Percentiles rank a stretch among this genome's conserved stretches.
These are phyloP conservation scores for Vulpes ferrilata DNA, from an alignment of 2,113 vertebrate species.

Conservation along the genomic window DNA sequence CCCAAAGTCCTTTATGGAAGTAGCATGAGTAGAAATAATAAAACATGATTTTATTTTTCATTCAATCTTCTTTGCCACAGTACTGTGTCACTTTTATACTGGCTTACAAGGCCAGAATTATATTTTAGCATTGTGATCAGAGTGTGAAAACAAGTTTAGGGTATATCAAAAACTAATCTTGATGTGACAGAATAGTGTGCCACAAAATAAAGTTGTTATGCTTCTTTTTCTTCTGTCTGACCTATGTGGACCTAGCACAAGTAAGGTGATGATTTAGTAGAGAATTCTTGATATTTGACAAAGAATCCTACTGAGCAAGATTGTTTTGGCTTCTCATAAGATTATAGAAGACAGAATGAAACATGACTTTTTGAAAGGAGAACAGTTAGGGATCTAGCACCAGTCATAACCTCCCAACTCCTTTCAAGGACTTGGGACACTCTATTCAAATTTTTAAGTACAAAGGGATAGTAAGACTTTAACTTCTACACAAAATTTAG, in stretches of 20 bases:
- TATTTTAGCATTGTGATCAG: conserved; percentile 63
- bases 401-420: conserved; percentile 67
- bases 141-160: conserved; percentile 68
- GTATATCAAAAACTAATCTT: conserved; percentile 77
- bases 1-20: conserved; percentile 14
- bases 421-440: conserved; percentile 34
- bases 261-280: conserved; percentile 73
- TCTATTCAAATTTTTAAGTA: conserved; percentile 58
- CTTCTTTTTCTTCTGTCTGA: conserved; percentile 66
- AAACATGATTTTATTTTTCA: conserved; percentile 48
- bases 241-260: conserved; percentile 53
- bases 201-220: conserved; percentile 71
- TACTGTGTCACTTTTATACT: conserved; percentile 61
- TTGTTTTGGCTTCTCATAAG: conserved; percentile 67
- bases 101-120: conserved; percentile 63
- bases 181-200: conserved; percentile 73
- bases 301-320: conserved; percentile 70
- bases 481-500: conserved; percentile 29
- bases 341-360: conserved; percentile 68
- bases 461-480: conserved; percentile 30
- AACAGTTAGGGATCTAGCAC: conserved; percentile 59
- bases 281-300: conserved; percentile 70
- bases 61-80: conserved; percentile 15
- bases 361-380: conserved; percentile 64
- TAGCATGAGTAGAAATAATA: conserved; percentile 46